These are phyloP conservation scores for Nerophis lumbriciformis DNA, from an alignment of 2,113 vertebrate species.

Conservation along the genomic window DNA sequence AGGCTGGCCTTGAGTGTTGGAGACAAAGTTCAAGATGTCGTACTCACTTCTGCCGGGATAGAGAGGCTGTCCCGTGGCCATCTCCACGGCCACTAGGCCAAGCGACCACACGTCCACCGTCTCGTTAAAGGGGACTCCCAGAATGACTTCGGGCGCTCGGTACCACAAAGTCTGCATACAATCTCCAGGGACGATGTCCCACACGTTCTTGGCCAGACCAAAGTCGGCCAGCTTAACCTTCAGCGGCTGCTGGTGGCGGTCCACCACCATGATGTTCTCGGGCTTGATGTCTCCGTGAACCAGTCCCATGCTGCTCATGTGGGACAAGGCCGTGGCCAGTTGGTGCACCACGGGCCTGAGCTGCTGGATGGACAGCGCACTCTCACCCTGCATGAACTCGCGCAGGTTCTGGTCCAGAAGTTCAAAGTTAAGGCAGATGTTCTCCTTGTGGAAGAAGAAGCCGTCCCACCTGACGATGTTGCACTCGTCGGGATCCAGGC, in stretches of 20 bases:
- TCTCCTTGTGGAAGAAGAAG: slow-evolving; percentile 8
- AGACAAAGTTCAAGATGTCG: background rate
- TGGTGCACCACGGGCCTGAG: background rate
- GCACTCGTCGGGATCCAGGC: background rate
- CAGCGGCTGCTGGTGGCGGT: background rate
- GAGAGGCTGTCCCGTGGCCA: background rate
- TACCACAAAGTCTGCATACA: slow-evolving; percentile 11
- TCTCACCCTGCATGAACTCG: slow-evolving; percentile 2
- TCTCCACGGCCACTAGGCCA: slow-evolving; percentile 6
- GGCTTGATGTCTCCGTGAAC: slow-evolving; percentile 7
- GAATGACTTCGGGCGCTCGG: slow-evolving; percentile 11
- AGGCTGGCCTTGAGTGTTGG: slow-evolving; percentile 9
- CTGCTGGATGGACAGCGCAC: background rate
- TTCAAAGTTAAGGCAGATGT: slow-evolving; percentile 9
- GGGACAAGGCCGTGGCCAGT: background rate
- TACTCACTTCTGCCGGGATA: background rate
- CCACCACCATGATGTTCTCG: slow-evolving; percentile 7
- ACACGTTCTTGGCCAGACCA: background rate
- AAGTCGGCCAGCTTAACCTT: slow-evolving; percentile 14
- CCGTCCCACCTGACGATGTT: slow-evolving; percentile 12
- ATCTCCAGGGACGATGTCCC: background rate
- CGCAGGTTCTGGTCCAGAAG: slow-evolving; percentile 1
- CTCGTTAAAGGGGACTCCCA: slow-evolving; percentile 9
- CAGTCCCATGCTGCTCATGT: background rate
- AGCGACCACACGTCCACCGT: slow-evolving; percentile 14